Conservation (phyloP, 2,113 vertebrate species). For the Cyanoramphus novaezelandiae region DNA sequence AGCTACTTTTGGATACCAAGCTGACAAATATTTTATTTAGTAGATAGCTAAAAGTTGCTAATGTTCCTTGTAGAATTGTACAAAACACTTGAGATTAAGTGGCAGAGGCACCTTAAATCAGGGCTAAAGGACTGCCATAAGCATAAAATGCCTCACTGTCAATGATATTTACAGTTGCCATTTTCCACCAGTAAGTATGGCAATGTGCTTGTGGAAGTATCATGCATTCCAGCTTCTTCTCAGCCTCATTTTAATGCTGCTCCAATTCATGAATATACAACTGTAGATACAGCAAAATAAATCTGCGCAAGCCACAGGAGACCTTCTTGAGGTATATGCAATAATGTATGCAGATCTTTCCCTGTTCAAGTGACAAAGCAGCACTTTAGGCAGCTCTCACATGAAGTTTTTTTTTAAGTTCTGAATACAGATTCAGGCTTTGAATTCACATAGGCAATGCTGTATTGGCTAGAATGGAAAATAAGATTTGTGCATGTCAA, state of each 20-base stretch:
- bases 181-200: background rate
- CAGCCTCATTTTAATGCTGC: background rate
- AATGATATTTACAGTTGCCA: background rate
- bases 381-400: background rate
- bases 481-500: background rate
- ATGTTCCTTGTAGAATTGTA: background rate
- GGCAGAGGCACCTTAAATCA: background rate
- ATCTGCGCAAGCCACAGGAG: background rate
- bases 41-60: background rate
- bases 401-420: background rate
- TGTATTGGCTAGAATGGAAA: background rate
- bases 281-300: background rate
- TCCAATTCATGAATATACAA: background rate
- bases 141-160: background rate
- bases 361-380: background rate
- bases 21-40: background rate
- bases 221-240: background rate
- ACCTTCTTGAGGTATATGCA: background rate
- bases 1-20: rapidly evolving
- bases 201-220: background rate
- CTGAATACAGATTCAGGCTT: background rate
- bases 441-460: background rate
- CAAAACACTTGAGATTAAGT: background rate
- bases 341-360: background rate
- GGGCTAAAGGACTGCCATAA: background rate